phyloP scores from a whole-genome alignment of 2,888 invertebrate species.

The Leptopilina drosophilae region DNA sequence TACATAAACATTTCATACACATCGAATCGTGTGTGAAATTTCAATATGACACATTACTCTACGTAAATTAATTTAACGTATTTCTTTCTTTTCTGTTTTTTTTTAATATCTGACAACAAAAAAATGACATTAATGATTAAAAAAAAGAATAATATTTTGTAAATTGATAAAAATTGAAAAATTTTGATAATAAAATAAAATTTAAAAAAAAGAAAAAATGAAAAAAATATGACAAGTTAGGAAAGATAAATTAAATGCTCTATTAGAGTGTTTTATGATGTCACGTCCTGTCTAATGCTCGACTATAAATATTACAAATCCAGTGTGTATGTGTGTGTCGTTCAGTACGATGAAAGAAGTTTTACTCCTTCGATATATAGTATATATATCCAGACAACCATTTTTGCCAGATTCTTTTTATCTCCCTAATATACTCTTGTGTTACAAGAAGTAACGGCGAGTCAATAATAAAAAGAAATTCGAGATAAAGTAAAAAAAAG shows the following conservation, averaged over 20 bases:
- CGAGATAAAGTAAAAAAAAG: background rate
- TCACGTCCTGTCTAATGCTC: slow-evolving; percentile 64
- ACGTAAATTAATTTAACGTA: slow-evolving; percentile 13
- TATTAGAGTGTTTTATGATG: slow-evolving; percentile 26
- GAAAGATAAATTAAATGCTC: slow-evolving; percentile 14
- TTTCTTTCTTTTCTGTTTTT: background rate
- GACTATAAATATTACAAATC: slow-evolving; percentile 68
- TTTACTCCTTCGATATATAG: slow-evolving; percentile 59
- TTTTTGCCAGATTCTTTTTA: slow-evolving; percentile 43
- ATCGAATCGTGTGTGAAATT: background rate
- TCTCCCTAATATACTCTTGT: slow-evolving; percentile 7
- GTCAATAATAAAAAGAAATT: background rate
- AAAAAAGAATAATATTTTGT: background rate
- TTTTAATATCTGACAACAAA: background rate
- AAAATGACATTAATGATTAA: background rate
- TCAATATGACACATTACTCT: background rate
- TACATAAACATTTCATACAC: no score
- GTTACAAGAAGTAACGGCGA: slow-evolving; percentile 22
- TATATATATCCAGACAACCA: slow-evolving; percentile 50
- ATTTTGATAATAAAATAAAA: background rate
- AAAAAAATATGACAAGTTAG: background rate
- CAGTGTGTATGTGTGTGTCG: slow-evolving; percentile 44
- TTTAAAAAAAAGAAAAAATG: slow-evolving; percentile 16
- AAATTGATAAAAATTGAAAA: background rate
- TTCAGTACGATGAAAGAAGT: slow-evolving; percentile 55